phyloP scores from a whole-genome alignment of 1,140 invertebrate genomes.

The Atta cephalotes region DNA sequence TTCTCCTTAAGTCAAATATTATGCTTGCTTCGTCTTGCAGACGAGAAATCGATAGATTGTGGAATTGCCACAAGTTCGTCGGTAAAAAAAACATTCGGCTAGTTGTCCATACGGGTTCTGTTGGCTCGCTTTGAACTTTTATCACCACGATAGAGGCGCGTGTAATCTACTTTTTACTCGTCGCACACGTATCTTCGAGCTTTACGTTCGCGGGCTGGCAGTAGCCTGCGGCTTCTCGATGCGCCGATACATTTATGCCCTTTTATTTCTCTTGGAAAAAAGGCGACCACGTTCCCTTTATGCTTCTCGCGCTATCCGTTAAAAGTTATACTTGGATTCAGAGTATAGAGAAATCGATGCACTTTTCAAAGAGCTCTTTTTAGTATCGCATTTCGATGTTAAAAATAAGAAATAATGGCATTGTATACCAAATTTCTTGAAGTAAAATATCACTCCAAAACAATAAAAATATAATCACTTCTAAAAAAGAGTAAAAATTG shows the following conservation, averaged over 20 bases:
- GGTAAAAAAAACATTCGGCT: constrained; percentile 30
- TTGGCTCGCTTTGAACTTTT: constrained; percentile 75
- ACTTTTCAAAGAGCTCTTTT: not conserved
- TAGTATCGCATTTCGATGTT: not conserved
- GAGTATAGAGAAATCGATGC: constrained; percentile 19
- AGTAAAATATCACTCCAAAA: too few species aligned
- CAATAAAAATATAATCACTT: too few species aligned
- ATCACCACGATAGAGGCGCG: constrained; percentile 65
- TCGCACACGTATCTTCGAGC: constrained; percentile 67
- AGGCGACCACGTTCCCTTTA: constrained; percentile 54
- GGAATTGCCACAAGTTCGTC: constrained; percentile 19
- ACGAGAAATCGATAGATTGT: constrained; percentile 33
- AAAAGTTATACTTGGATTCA: constrained; percentile 67
- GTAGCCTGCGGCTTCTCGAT: constrained; percentile 63
- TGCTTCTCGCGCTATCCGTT: constrained; percentile 64
- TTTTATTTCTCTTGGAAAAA: constrained; percentile 66
- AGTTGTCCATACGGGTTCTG: constrained; percentile 48
- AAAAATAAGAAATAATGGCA: constrained; percentile 4
- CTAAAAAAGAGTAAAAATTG: too few species aligned
- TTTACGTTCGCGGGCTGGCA: constrained; percentile 67
- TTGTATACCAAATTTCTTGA: not conserved
- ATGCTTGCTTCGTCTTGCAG: not conserved
- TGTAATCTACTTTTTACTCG: constrained; percentile 70
- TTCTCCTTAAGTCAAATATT: not conserved
- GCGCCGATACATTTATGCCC: constrained; percentile 70